Base-by-base conservation (phyloP, 1,140 invertebrate genomes). In the Drosophila subobscura region DNA sequence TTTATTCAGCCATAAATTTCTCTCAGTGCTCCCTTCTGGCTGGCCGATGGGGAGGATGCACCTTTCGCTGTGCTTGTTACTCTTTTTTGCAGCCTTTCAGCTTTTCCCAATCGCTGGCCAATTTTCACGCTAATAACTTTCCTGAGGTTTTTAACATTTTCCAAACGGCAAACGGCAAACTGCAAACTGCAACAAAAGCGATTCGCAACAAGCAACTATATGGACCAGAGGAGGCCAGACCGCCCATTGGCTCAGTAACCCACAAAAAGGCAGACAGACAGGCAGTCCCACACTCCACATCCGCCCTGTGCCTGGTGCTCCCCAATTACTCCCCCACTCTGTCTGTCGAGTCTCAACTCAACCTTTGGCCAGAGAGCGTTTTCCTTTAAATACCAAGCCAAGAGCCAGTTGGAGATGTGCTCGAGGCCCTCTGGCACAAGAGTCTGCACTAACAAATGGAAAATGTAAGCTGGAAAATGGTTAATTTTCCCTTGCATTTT, bases 121-220 rank as follows among this genome's bases (percentile, higher is more conserved):
- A 73, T 81, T 81, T 81, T 77, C 78, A 80, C 75, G 71, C 79
- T 76, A 75, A 84, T 84, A 84, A 76, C 61, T 79, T 84, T 76
- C 53, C 64, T 73, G 57, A 54, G 60, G 50, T 67, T 56, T 56
- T 79, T 72, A 84, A 60, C 72, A 84, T 76, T 79, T 84, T 20
- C 64, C 33, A 12, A 67, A 59, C 68, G 12, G 25, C 46, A 47
- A 52, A 51, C 51, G 45, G 50, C 53, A 46, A 58, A 59, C 68
- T 14, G 25, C 46, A 47, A 52, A 51, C 51, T 51, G 50, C 53
- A 46, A 58, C 51, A 63, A 50, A 59, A 47, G 25, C 33, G 29
- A 33, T 8, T 4, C 33, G 10, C 10, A 64, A 77, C 37, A 63
- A 60, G 75, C 67, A 74, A 60, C 64, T 44, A 55, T 47, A 66